phyloP scores from a whole-genome alignment of 1,140 invertebrate genomes.

The Acromyrmex heyeri region DNA sequence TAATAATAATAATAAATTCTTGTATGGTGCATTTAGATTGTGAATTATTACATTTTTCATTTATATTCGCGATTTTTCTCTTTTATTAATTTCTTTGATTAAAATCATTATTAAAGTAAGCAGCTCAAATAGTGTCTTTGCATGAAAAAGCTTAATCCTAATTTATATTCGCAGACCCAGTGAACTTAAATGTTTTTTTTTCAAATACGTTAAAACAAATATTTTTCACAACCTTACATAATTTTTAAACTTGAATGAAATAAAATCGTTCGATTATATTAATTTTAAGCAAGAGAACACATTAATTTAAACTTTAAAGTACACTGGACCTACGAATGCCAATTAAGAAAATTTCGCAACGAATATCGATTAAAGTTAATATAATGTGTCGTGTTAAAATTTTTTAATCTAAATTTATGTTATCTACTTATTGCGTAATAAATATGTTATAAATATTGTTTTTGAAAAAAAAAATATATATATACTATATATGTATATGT shows the following conservation, averaged over 20 bases:
- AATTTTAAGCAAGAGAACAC: no score
- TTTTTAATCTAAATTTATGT: neutral
- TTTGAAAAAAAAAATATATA: neutral
- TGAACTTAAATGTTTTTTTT: no score
- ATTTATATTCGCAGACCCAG: no score
- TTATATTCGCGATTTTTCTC: neutral
- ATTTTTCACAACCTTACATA: no score
- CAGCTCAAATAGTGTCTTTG: neutral
- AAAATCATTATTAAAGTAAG: neutral
- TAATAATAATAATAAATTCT: neutral
- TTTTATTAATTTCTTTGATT: neutral
- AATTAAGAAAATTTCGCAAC: no score
- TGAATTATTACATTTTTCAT: neutral
- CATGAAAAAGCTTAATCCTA: neutral
- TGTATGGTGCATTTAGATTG: neutral
- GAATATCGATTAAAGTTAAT: neutral
- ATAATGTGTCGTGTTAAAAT: neutral
- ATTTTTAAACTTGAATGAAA: no score
- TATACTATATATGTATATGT: no score
- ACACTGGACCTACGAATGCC: no score
- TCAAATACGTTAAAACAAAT: no score
- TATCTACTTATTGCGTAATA: neutral
- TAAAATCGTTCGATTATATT: no score
- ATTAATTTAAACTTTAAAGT: no score
- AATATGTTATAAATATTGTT: neutral